Evolutionary conservation across 2,888 invertebrate species (phyloP).

Genomic region (Hirtodrosophila duncani): DNA sequence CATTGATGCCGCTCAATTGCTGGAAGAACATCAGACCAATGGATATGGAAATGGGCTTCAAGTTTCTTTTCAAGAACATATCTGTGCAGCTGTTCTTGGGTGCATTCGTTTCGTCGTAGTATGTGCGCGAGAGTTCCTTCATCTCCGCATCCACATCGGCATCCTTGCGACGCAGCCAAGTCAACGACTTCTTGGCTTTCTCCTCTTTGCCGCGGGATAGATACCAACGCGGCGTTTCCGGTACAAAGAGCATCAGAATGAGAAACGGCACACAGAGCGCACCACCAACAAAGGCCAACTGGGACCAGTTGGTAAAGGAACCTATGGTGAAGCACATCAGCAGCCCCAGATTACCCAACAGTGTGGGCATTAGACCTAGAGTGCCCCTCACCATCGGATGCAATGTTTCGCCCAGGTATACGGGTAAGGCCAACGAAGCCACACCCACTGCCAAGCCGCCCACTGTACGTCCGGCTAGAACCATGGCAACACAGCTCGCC

Average conservation of each 20-base stretch:
- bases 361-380: slow-evolving; percentile 89
- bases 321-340: slow-evolving; percentile 84
- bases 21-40: slow-evolving; percentile 90
- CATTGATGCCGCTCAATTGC: slow-evolving; percentile 88
- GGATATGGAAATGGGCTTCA: slow-evolving; percentile 83
- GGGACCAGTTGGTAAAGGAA: slow-evolving; percentile 24
- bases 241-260: slow-evolving; percentile 85
- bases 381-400: slow-evolving; percentile 88
- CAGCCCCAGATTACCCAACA: slow-evolving; percentile 88
- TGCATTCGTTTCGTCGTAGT: slow-evolving; percentile 64
- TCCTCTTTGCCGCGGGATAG: slow-evolving; percentile 80
- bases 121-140: slow-evolving; percentile 74
- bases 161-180: slow-evolving; percentile 83
- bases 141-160: slow-evolving; percentile 82
- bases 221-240: slow-evolving; percentile 87
- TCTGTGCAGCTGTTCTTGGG: slow-evolving; percentile 75
- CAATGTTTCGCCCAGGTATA: slow-evolving; percentile 89
- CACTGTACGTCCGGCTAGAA: slow-evolving; percentile 45
- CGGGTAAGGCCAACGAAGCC: slow-evolving; percentile 87
- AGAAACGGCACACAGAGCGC: slow-evolving; percentile 81
- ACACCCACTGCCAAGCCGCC: slow-evolving; percentile 80
- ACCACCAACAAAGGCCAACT: slow-evolving; percentile 38
- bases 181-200: slow-evolving; percentile 83
- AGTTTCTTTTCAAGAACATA: slow-evolving; percentile 77
- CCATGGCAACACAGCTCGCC: slow-evolving; percentile 80